These are phyloP conservation scores for Sycon ciliatum DNA, from an alignment of 37 sponge, comb jelly and placozoan species.

Conservation along the genomic window DNA sequence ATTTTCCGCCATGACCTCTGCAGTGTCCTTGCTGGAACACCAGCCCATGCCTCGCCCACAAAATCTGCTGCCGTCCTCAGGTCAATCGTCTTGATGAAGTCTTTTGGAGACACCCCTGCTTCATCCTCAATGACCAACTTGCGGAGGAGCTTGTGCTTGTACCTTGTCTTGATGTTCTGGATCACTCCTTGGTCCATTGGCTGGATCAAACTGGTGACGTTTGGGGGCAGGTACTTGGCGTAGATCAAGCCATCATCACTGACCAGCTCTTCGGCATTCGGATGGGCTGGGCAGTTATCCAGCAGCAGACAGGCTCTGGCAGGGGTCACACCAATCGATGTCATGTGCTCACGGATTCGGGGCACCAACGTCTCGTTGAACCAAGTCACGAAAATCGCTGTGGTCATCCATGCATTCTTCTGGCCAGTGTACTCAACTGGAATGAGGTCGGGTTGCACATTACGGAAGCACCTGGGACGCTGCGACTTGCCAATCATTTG, in stretches of 20 bases:
- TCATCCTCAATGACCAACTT: slow-evolving; percentile 52
- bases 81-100: slow-evolving; percentile 40
- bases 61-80: slow-evolving; percentile 31
- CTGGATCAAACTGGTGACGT: slow-evolving; percentile 58
- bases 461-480: slow-evolving; percentile 47
- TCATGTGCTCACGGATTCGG: slow-evolving; percentile 16
- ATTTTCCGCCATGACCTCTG: slow-evolving; percentile 15
- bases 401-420: slow-evolving; percentile 66
- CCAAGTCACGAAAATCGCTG: slow-evolving; percentile 42
- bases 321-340: slow-evolving; percentile 22
- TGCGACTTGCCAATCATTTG: slow-evolving; percentile 52
- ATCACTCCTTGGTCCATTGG: slow-evolving; percentile 76
- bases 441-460: slow-evolving; percentile 21
- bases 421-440: slow-evolving; percentile 44
- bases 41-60: slow-evolving; percentile 34
- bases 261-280: slow-evolving; percentile 31
- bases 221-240: slow-evolving; percentile 56
- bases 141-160: slow-evolving; percentile 42
- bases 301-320: slow-evolving; percentile 34
- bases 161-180: slow-evolving; percentile 33
- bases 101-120: slow-evolving; percentile 19
- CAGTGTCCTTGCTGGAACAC: not conserved
- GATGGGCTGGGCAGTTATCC: slow-evolving; percentile 61
- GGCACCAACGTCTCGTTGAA: slow-evolving; percentile 56
- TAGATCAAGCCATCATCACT: slow-evolving; percentile 32